phyloP scores from a whole-genome alignment of 2,888 invertebrate genomes.

The Crepidodera aurea region DNA sequence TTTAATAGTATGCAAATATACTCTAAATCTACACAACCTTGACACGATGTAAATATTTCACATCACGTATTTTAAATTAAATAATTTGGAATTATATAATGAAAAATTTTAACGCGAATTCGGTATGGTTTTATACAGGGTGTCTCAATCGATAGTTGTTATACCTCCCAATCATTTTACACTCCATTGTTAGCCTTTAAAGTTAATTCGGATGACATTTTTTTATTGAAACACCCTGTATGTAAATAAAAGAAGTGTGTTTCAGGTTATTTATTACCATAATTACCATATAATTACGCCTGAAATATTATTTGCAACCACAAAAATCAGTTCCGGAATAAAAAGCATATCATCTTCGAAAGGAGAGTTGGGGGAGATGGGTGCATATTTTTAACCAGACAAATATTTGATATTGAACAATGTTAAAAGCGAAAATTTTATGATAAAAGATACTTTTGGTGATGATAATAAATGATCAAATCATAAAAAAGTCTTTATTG shows the following conservation, averaged over 20 bases:
- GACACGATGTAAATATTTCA: neutral
- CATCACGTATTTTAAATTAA: neutral
- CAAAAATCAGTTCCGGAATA: no score
- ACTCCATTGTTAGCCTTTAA: no score
- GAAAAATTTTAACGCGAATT: neutral
- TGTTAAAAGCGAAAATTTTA: no score
- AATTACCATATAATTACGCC: slow-evolving; percentile 9
- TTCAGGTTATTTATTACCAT: slow-evolving; percentile 13
- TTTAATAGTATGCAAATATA: neutral
- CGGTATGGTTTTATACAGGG: neutral
- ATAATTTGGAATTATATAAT: neutral
- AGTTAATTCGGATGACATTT: no score
- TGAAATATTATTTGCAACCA: neutral
- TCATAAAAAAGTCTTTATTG: no score
- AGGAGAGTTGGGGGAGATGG: neutral
- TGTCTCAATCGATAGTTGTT: neutral
- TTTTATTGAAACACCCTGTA: no score
- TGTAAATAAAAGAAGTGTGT: no score
- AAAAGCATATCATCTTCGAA: neutral
- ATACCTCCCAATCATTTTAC: no score
- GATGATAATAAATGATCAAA: no score
- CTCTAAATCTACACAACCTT: neutral
- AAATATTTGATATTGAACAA: no score
- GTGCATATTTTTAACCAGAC: no score
- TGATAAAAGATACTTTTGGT: no score